Percentiles rank a stretch among this genome's conserved stretches.
Evolutionary conservation across 2,888 invertebrate species (phyloP).

Genomic region (Caenorhabditis zanzibari): DNA sequence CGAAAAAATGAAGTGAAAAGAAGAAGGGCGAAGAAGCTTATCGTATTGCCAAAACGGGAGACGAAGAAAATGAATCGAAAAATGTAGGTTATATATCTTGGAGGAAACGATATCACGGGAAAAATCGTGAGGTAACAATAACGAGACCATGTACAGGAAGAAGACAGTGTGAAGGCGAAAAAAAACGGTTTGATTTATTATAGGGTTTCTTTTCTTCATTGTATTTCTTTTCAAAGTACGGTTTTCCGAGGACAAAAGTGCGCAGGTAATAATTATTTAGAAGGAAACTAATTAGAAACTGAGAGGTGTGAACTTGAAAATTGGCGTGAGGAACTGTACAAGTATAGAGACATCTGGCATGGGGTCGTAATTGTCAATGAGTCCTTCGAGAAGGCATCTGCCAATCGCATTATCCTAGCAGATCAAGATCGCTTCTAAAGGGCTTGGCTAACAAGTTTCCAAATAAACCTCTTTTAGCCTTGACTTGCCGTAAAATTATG

Average conservation of each 20-base stretch:
- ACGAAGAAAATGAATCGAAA: slow-evolving; percentile 21
- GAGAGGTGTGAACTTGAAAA: slow-evolving; percentile 10
- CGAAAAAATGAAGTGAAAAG: slow-evolving; percentile 20
- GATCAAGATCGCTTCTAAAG: slow-evolving; percentile 48
- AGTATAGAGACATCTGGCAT: slow-evolving; percentile 37
- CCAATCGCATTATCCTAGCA: slow-evolving; percentile 34
- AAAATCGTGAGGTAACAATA: slow-evolving; percentile 36
- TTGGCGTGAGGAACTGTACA: not conserved
- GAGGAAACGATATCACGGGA: slow-evolving; percentile 13
- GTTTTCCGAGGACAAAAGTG: slow-evolving; percentile 15
- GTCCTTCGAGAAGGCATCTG: slow-evolving; percentile 43
- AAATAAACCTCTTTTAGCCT: slow-evolving; percentile 22
- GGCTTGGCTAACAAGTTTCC: slow-evolving; percentile 45
- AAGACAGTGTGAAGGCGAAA: slow-evolving; percentile 9
- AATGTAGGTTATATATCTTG: slow-evolving; percentile 47
- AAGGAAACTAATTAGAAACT: not conserved
- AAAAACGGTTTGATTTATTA: slow-evolving; percentile 48
- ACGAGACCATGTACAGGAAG: slow-evolving; percentile 22
- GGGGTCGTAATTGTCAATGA: slow-evolving; percentile 46
- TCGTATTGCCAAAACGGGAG: slow-evolving; percentile 9
- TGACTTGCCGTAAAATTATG: slow-evolving; percentile 30
- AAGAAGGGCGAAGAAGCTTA: slow-evolving; percentile 25
- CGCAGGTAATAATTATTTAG: slow-evolving; percentile 44
- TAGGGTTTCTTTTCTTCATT: slow-evolving; percentile 36
- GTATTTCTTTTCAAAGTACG: slow-evolving; percentile 18